phyloP scores from a whole-genome alignment of 2,113 vertebrate species.

The Ivindomyrus marchei region DNA sequence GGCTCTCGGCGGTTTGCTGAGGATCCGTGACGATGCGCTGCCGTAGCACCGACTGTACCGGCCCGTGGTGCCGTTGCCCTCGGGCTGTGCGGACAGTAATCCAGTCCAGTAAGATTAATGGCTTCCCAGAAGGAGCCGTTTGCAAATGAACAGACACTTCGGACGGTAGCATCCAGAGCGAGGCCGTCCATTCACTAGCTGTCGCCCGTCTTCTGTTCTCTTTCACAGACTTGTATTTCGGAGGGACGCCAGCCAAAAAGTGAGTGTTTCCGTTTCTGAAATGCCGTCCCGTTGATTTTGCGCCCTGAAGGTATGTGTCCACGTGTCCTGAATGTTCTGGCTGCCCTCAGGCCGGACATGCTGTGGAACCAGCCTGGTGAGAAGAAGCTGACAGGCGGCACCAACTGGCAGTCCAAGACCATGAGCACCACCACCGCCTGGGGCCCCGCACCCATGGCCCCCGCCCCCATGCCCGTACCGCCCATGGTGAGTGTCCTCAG shows the following conservation, averaged over 20 bases:
- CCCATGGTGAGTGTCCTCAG: constrained; percentile 68
- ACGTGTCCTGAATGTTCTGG: not conserved
- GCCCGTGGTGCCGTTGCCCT: not conserved
- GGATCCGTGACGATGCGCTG: not conserved
- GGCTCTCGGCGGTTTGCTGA: not conserved
- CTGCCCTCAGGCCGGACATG: constrained; percentile 63
- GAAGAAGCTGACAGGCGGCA: constrained; percentile 72
- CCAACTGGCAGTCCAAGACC: constrained; percentile 83
- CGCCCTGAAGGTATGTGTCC: not conserved
- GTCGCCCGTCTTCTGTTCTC: not conserved
- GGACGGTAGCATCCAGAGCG: not conserved
- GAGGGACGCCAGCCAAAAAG: constrained; percentile 76
- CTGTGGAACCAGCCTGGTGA: constrained; percentile 79
- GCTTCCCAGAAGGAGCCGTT: not conserved
- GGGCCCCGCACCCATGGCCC: constrained; percentile 66
- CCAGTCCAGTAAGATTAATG: not conserved
- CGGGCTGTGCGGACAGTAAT: not conserved
- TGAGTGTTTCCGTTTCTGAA: constrained; percentile 50
- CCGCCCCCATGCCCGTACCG: constrained; percentile 66
- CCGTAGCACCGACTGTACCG: not conserved
- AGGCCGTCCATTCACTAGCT: not conserved
- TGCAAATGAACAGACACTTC: not conserved
- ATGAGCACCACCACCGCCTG: constrained; percentile 73
- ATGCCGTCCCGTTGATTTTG: not conserved
- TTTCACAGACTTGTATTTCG: constrained; percentile 78